phyloP scores from a whole-genome alignment of 2,888 invertebrate genomes.

The Napeogenes inachia region DNA sequence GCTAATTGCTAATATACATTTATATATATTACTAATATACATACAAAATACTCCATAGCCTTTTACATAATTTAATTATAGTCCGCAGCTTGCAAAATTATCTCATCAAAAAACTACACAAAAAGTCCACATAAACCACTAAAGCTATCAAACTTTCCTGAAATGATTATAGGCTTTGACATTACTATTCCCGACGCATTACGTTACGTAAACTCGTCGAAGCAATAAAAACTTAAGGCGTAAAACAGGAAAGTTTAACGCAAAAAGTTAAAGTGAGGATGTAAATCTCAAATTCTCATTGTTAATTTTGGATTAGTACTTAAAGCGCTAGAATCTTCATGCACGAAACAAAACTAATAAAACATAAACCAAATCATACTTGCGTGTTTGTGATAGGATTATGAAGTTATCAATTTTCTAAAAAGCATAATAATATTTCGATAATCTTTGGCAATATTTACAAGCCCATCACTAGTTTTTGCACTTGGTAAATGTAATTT shows the following conservation, averaged over 20 bases:
- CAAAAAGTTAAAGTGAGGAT: conserved; percentile 39
- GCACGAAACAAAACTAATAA: background rate
- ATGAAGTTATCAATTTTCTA: too few relatives aligned
- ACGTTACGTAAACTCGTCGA: conserved; percentile 34
- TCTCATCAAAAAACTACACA: background rate
- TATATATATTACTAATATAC: too few relatives aligned
- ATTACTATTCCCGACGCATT: conserved; percentile 32
- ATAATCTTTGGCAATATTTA: conserved; percentile 10
- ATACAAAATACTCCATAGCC: too few relatives aligned
- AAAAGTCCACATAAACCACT: conserved; percentile 24
- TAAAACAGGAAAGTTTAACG: conserved; percentile 39
- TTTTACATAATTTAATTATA: too few relatives aligned
- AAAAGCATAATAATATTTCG: too few relatives aligned
- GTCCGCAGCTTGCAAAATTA: too few relatives aligned
- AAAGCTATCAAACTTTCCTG: conserved; percentile 26
- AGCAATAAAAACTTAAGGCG: conserved; percentile 37
- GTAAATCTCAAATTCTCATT: conserved; percentile 37
- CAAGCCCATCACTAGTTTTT: conserved; percentile 22
- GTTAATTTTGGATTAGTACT: conserved; percentile 25
- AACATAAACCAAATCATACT: too few relatives aligned
- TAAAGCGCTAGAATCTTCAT: conserved; percentile 15
- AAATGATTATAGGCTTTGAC: conserved; percentile 28
- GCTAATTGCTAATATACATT: too few relatives aligned
- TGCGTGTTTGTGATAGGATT: too few relatives aligned
- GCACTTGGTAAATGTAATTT: too few relatives aligned